Evolutionary conservation across 2,113 vertebrate species (phyloP), one percentile per base, ranked within the genome.

Genomic region (Plectropomus leopardus): DNA sequence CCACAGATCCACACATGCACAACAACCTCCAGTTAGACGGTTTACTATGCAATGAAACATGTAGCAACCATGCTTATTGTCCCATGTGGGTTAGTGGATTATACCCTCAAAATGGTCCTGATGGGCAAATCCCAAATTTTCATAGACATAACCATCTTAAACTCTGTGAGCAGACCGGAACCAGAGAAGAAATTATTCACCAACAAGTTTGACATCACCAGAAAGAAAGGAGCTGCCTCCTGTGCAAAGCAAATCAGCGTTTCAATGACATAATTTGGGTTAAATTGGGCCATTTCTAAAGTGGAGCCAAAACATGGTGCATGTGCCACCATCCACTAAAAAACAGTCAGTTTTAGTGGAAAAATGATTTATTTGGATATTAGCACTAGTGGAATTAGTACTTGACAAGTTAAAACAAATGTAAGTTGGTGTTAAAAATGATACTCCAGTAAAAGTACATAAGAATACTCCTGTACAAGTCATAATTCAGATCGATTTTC

Each of bases 391-490:
- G 14, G 73, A 47, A 47, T 55, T 1, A 44, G n/a, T 28, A n/a
- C 17, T 42, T 5, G 28, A 48, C 21, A 23, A 48, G 30, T 19
- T 44, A 19, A 48, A 32, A 48, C n/a, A 23, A 32, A 59, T 16
- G 17, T 7, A 24, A 53, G 4, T 24, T 21, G 1, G 9, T 0
- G 5, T 48, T 65, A 17, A 67, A 40, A 40, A 40, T 10, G 28
- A 44, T 30, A 54, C 5, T 30, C 4, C 48, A 54, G 53, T 72
- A 47, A 55, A 54, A 45, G 67, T 55, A 70, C 50, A 57, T n/a
- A 57, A 15, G 10, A 21, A 11, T 70, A 54, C 1, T 70, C 21
- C n/a, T 26, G 66, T 51, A 54, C 13, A 10, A 28, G 23, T 28
- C 14, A 13, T 7, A 23, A 5, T 8, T 8, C 5, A 40, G 36